A percentile compares a stretch with the other conserved stretches of the same genome.
Evolutionary conservation across 2,888 invertebrate genomes (phyloP).

Genomic region (Cerastoderma edule): DNA sequence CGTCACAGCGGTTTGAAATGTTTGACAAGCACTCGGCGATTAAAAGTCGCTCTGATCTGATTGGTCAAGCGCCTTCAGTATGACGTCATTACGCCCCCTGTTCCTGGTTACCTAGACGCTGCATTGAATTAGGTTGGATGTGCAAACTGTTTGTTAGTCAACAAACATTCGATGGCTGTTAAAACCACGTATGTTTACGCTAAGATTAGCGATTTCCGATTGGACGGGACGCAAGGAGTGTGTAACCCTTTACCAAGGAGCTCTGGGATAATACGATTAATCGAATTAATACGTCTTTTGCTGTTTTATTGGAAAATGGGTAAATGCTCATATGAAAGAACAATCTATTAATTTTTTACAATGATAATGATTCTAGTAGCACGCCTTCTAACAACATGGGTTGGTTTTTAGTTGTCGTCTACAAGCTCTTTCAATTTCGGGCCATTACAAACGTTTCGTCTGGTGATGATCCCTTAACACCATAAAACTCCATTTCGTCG

Average conservation of each 20-base stretch:
- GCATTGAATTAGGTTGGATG: not conserved
- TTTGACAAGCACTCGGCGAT: constrained; percentile 16
- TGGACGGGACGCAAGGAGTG: constrained; percentile 1
- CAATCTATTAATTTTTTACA: not conserved
- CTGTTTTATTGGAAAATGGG: not conserved
- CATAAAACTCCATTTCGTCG: no score
- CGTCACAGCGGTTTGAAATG: constrained; percentile 10
- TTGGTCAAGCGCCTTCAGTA: not conserved
- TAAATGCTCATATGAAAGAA: not conserved
- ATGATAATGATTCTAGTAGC: not conserved
- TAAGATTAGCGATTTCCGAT: constrained; percentile 7
- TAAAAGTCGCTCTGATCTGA: constrained; percentile 2
- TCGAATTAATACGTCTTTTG: not conserved
- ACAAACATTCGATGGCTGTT: not conserved
- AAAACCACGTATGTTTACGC: not conserved
- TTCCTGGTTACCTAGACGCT: constrained; percentile 11
- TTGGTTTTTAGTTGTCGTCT: no score
- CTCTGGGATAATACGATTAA: not conserved
- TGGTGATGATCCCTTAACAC: no score
- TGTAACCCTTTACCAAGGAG: not conserved
- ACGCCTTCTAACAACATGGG: no score
- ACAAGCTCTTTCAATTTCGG: no score
- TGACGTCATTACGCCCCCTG: constrained; percentile 3
- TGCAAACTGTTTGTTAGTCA: constrained; percentile 13
- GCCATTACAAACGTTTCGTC: no score